A percentile compares a stretch with the other conserved stretches of the same genome.
Evolutionary conservation across 2,888 invertebrate genomes (phyloP).

Genomic region (Eupithecia tripunctaria): DNA sequence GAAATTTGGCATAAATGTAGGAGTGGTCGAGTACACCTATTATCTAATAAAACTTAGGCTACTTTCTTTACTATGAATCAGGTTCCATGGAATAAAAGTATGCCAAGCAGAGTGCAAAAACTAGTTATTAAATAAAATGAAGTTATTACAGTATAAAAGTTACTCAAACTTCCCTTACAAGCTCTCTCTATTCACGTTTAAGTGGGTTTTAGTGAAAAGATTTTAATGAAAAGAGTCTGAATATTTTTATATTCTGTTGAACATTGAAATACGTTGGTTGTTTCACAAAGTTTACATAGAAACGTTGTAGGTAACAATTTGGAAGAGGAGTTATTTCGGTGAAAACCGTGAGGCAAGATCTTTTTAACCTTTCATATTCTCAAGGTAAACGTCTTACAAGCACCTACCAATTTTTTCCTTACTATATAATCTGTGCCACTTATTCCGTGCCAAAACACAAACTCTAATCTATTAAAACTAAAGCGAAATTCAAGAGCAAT

Average conservation of each 20-base stretch:
- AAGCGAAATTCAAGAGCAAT: background rate
- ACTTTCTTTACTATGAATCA: background rate
- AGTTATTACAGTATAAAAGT: background rate
- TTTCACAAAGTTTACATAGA: background rate
- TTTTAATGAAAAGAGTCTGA: constrained; percentile 3
- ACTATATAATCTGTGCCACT: too few species aligned
- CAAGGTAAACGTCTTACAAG: too few species aligned
- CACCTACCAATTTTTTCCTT: too few species aligned
- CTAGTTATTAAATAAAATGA: background rate
- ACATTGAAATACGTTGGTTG: background rate
- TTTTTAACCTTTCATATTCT: background rate
- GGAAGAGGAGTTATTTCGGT: background rate
- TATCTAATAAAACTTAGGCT: background rate
- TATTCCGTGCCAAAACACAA: too few species aligned
- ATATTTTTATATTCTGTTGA: background rate
- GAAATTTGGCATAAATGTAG: background rate
- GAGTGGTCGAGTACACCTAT: too few species aligned
- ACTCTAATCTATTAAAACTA: background rate
- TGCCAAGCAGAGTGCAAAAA: background rate
- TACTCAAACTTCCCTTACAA: background rate
- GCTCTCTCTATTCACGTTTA: constrained; percentile 1
- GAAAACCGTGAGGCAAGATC: background rate
- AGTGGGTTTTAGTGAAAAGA: background rate
- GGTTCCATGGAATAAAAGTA: background rate
- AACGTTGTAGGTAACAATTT: constrained; percentile 5